Evolutionary conservation across 2,888 invertebrate species (phyloP).

Genomic region (Philaethria dido): DNA sequence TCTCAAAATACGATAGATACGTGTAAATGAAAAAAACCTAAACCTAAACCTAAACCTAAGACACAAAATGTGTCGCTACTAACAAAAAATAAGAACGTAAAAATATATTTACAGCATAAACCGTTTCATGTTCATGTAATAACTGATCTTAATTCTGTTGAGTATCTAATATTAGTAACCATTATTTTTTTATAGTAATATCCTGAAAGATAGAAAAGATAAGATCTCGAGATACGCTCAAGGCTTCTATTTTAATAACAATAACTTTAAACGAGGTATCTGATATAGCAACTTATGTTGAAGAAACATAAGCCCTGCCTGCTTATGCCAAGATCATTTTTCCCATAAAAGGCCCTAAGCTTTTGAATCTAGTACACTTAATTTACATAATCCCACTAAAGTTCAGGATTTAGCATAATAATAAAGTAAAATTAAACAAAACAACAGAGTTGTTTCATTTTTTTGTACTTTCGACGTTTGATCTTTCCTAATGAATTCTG

Average conservation of each 20-base stretch:
- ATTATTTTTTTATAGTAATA: constrained; percentile 16
- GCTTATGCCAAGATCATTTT: constrained; percentile 13
- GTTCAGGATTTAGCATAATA: background rate
- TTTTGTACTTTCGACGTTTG: background rate
- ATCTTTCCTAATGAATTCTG: background rate
- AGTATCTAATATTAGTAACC: constrained; percentile 8
- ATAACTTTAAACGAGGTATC: constrained; percentile 20
- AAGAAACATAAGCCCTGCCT: constrained; percentile 9
- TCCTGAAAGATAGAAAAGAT: constrained; percentile 1
- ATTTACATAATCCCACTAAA: constrained; percentile 11
- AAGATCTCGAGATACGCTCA: constrained; percentile 4
- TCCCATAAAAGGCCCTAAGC: background rate
- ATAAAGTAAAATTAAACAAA: constrained; percentile 3
- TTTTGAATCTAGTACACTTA: constrained; percentile 5
- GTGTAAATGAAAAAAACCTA: background rate
- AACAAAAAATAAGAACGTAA: background rate
- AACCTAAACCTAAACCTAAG: background rate
- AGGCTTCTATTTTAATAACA: constrained; percentile 26
- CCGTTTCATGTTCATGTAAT: background rate
- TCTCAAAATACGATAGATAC: background rate
- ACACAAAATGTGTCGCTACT: background rate
- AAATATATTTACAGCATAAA: background rate
- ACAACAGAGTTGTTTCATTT: background rate
- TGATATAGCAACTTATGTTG: constrained; percentile 7
- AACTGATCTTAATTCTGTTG: background rate